A percentile compares a stretch with the other conserved stretches of the same genome.
Evolutionary conservation across 2,888 invertebrate genomes (phyloP).

Genomic region (Drosophila tanythrix): DNA sequence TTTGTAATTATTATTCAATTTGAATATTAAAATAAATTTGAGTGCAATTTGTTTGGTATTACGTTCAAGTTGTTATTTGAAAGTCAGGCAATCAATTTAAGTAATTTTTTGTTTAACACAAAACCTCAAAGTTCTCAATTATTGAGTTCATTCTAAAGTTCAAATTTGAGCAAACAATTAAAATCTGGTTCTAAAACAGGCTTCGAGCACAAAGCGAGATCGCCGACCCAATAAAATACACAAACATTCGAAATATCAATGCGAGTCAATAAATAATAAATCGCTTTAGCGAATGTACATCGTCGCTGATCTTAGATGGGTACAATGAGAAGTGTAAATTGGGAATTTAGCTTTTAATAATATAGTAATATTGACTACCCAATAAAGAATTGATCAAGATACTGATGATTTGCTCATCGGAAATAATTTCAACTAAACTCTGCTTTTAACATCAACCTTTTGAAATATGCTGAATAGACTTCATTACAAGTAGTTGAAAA

Average conservation of each 20-base stretch:
- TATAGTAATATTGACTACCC: background rate
- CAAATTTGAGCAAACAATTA: background rate
- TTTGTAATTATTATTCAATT: conserved; percentile 4
- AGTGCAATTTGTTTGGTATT: background rate
- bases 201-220: conserved; percentile 8
- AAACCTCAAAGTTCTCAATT: background rate
- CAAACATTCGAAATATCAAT: background rate
- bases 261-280: background rate
- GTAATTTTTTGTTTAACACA: background rate
- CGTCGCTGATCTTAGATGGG: background rate
- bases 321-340: background rate
- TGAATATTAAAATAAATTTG: background rate
- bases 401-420: background rate
- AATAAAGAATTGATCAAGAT: background rate
- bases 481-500: background rate
- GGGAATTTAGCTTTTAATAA: background rate
- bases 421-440: background rate
- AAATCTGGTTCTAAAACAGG: conserved; percentile 34
- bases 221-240: conserved; percentile 12
- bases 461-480: background rate
- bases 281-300: background rate
- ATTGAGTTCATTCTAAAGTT: background rate
- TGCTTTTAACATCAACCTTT: background rate
- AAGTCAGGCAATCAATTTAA: background rate
- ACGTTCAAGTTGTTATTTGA: background rate